Base-by-base conservation (phyloP, 2,888 invertebrate species). In the Dryococelus australis region DNA sequence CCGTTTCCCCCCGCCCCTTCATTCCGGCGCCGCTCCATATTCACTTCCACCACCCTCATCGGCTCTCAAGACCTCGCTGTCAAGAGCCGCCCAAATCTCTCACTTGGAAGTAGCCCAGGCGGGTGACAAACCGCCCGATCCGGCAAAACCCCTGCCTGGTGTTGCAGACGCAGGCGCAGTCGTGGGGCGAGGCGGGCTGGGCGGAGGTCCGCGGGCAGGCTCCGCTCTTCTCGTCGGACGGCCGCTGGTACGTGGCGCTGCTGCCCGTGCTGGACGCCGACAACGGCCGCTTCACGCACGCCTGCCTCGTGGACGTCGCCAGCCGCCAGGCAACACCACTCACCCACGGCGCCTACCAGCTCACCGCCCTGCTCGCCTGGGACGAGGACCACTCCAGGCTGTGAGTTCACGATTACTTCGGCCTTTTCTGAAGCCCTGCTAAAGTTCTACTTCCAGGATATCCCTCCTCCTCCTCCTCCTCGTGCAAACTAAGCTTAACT, bases 351-450 rank as follows among this genome's bases (percentile, higher is more conserved):
- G 94, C 94, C 86, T 96, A 95, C 89, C 96, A 97, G 91, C 94
- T 97, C 86, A 96, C 96, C 0, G 94, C 95, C 91, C 94, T 97
- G 43, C 92, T 96, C 10, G 96, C 96, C 0, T 97, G 96, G 97
- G 97, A 97, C 91, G 96, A 96, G 90, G 92, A 94, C 87, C 95
- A 95, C 90, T 94, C 95, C 89, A 92, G 95, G 86, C 94, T 97
- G 95, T 96, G 90, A 94, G 95, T 93, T 20, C 10, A n/a, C n/a
- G n/a, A n/a, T n/a, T n/a, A n/a, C 51, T 13, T 13, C 51, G 51
- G 10, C 51, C 51, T 51, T 13, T n/a, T n/a, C n/a, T n/a, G n/a
- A n/a, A n/a, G n/a, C n/a, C n/a, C n/a, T n/a, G n/a, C n/a, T n/a
- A n/a, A n/a, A n/a, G n/a, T n/a, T n/a, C n/a, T n/a, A n/a, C n/a